phyloP scores from a whole-genome alignment of 2,888 invertebrate species.

The Folsomia manolachei region DNA sequence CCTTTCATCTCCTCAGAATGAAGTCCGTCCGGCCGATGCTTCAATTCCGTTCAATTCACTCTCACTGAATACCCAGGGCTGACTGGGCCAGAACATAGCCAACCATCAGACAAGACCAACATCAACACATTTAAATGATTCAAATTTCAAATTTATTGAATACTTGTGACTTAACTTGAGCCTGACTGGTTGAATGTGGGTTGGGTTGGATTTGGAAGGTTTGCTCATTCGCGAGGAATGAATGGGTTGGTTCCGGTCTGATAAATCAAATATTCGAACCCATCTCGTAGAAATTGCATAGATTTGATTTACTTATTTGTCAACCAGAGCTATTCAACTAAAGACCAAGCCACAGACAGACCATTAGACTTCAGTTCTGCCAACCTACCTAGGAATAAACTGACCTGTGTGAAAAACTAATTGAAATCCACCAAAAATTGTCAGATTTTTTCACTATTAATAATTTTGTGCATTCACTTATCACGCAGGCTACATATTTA shows the following conservation, averaged over 20 bases:
- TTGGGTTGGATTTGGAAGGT: not conserved
- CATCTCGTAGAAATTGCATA: not conserved
- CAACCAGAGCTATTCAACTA: not conserved
- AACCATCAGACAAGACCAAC: not conserved
- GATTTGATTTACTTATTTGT: constrained; percentile 6
- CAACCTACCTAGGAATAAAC: too few relatives aligned
- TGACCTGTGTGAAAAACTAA: too few relatives aligned
- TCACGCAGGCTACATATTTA: not conserved
- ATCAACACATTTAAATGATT: constrained; percentile 7
- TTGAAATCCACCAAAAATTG: too few relatives aligned
- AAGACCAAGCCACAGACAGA: not conserved
- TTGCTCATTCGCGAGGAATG: too few relatives aligned
- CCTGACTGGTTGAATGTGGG: too few relatives aligned
- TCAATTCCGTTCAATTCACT: not conserved
- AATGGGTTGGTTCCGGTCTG: constrained; percentile 5
- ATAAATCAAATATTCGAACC: not conserved
- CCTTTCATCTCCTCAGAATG: constrained; percentile 4
- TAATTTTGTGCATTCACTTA: too few relatives aligned
- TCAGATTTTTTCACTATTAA: too few relatives aligned
- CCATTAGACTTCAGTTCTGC: not conserved
- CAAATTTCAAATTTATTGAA: not conserved
- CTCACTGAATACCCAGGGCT: too few relatives aligned
- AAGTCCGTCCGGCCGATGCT: not conserved
- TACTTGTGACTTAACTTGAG: not conserved
- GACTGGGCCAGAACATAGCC: too few relatives aligned